Evolutionary conservation across 2,113 vertebrate genomes (phyloP).

Genomic region (Okapia johnstoni): DNA sequence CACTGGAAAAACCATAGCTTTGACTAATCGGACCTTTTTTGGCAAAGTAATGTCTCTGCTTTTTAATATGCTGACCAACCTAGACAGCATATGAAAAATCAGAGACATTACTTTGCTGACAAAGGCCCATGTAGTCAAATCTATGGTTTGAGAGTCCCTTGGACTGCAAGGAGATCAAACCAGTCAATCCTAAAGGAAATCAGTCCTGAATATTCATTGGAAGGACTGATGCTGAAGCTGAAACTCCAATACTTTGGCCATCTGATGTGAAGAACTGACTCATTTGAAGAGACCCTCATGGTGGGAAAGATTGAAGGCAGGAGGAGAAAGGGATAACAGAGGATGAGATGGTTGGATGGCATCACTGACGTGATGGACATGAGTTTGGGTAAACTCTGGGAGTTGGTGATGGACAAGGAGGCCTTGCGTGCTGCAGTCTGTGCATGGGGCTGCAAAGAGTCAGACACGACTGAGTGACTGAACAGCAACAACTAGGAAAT

Average conservation of each 20-base stretch:
- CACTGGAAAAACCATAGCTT: too few species aligned
- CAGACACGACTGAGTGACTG: too few species aligned
- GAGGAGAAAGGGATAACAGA: not conserved
- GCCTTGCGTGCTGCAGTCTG: not conserved
- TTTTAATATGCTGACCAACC: too few species aligned
- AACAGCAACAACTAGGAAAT: not conserved
- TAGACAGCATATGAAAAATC: not conserved
- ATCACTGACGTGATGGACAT: accelerated
- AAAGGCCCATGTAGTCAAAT: not conserved
- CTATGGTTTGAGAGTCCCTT: not conserved
- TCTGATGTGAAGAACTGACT: not conserved
- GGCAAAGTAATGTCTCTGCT: too few species aligned
- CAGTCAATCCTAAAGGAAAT: not conserved
- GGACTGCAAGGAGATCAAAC: not conserved
- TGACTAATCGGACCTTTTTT: too few species aligned
- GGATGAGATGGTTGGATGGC: not conserved
- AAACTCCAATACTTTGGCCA: not conserved
- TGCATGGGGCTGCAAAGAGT: not conserved
- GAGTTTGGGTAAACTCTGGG: not conserved
- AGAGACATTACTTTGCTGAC: not conserved
- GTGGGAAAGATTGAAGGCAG: not conserved
- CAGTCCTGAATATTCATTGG: not conserved
- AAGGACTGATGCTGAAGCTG: not conserved
- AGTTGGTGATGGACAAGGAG: not conserved
- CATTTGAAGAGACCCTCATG: not conserved